Evolutionary conservation across 1,140 invertebrate genomes (phyloP).

Genomic region (Trinorchestia longiramus): DNA sequence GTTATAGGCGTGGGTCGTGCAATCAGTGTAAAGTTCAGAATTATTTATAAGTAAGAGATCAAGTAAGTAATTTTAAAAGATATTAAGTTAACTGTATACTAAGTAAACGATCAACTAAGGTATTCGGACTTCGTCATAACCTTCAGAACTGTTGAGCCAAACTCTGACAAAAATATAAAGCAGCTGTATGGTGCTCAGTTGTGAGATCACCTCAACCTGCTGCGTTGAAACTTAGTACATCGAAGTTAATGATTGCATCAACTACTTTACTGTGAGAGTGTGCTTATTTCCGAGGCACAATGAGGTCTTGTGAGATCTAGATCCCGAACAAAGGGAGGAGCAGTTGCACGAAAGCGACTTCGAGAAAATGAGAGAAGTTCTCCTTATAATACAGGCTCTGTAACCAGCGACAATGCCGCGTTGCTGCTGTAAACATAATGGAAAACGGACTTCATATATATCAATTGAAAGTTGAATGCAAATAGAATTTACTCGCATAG

Average conservation of each 20-base stretch:
- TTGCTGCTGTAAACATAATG: not conserved
- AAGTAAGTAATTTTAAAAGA: too few relatives aligned
- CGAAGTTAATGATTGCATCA: not conserved
- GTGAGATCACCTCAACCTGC: not conserved
- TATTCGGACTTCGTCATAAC: too few relatives aligned
- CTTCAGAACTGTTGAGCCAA: too few relatives aligned
- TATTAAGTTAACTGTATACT: too few relatives aligned
- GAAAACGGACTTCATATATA: not conserved
- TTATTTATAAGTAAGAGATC: too few relatives aligned
- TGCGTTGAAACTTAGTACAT: not conserved
- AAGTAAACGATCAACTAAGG: too few relatives aligned
- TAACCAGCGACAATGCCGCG: not conserved
- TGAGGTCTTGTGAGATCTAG: not conserved
- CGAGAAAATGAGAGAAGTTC: not conserved
- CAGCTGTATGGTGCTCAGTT: not conserved
- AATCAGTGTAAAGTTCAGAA: too few relatives aligned
- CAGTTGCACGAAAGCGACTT: not conserved
- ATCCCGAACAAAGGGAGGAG: too few relatives aligned
- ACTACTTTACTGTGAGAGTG: not conserved
- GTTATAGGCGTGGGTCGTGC: too few relatives aligned
- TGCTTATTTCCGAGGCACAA: not conserved
- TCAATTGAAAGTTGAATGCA: too few relatives aligned
- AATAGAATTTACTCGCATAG: too few relatives aligned
- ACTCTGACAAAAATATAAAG: too few relatives aligned
- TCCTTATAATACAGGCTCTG: not conserved